phyloP scores from a whole-genome alignment of 2,113 vertebrate genomes.

The Chinchilla lanigera region DNA sequence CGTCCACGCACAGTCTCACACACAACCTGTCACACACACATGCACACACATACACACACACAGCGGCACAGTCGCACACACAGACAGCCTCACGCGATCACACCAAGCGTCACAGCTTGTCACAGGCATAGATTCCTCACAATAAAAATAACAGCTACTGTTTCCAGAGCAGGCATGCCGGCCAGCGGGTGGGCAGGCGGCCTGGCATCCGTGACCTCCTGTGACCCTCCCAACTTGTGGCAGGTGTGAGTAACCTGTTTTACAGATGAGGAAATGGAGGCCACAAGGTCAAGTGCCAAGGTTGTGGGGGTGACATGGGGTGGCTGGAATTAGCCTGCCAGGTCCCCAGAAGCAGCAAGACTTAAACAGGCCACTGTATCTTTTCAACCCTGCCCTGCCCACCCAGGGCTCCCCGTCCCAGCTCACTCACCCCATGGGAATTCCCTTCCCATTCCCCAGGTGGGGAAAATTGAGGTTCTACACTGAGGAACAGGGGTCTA shows the following conservation, averaged over 20 bases:
- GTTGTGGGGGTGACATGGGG: conserved; percentile 15
- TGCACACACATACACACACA: conserved; percentile 54
- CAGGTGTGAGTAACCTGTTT: conserved; percentile 63
- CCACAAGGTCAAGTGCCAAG: conserved; percentile 53
- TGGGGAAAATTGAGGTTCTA: neutral
- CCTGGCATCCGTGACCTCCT: conserved; percentile 57
- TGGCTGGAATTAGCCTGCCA: neutral
- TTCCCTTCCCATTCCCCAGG: neutral
- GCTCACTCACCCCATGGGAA: neutral
- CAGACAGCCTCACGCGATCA: conserved; percentile 80
- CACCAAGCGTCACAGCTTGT: conserved; percentile 82
- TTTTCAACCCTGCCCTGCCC: neutral
- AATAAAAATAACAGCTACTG: conserved; percentile 81
- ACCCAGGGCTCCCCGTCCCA: neutral
- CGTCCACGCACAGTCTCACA: conserved; percentile 83
- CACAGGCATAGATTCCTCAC: conserved; percentile 79
- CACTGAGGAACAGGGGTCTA: neutral
- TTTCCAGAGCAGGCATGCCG: conserved; percentile 54
- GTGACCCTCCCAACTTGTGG: neutral
- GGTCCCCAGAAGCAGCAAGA: neutral
- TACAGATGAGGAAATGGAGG: conserved; percentile 63
- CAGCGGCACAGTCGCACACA: conserved; percentile 77
- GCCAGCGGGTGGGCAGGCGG: neutral
- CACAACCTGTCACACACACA: conserved; percentile 80
- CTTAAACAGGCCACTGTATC: neutral